Conservation (phyloP, 2,888 invertebrate species). For the Diarsia dahlii region DNA sequence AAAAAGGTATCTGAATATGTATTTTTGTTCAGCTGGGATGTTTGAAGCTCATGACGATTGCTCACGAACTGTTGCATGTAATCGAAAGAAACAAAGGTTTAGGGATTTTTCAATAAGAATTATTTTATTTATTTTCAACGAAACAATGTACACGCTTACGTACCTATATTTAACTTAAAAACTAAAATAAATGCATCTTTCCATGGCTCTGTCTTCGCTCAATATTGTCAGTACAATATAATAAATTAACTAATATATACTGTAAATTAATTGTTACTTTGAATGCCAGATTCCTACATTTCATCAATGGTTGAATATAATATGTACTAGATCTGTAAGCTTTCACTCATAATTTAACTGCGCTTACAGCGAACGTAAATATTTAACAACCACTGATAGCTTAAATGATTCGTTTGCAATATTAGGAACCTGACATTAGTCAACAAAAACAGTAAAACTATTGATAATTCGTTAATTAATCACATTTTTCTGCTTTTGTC, state of each 20-base stretch:
- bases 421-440: constrained; percentile 14
- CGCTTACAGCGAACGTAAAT: neutral
- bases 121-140: constrained; percentile 87
- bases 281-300: constrained; percentile 23
- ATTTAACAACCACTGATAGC: constrained; percentile 9
- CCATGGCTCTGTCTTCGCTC: constrained; percentile 68
- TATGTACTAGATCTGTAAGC: neutral
- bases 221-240: constrained; percentile 29
- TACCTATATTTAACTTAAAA: constrained; percentile 73
- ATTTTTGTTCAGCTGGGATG: neutral
- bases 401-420: constrained; percentile 7
- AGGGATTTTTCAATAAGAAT: constrained; percentile 90
- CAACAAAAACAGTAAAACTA: constrained; percentile 14
- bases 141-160: constrained; percentile 83
- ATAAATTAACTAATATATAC: constrained; percentile 46
- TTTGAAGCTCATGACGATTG: neutral
- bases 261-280: constrained; percentile 35
- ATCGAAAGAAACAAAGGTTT: constrained; percentile 59
- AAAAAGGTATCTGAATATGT: neutral
- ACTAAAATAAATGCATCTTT: constrained; percentile 85
- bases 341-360: neutral
- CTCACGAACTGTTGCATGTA: neutral
- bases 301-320: neutral
- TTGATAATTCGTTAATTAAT: constrained; percentile 44
- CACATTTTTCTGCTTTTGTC: constrained; percentile 37